phyloP scores from a whole-genome alignment of 2,113 vertebrate genomes.

The Ailurus styani region DNA sequence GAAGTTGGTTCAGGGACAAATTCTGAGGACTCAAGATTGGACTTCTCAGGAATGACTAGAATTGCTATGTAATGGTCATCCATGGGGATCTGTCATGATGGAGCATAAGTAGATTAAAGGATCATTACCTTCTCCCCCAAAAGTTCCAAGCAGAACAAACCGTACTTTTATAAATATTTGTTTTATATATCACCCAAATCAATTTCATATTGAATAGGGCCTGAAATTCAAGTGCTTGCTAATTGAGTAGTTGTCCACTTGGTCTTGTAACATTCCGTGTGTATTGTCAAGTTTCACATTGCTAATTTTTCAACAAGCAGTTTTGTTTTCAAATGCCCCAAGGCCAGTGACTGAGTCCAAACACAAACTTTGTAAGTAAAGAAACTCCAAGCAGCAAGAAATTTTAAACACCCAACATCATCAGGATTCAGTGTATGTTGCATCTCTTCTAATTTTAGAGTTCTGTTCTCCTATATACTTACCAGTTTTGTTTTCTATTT shows the following conservation, averaged over 20 bases:
- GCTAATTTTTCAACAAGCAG: slow-evolving; percentile 83
- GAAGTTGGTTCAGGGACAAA: background rate
- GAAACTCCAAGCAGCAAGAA: slow-evolving; percentile 60
- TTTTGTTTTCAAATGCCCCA: slow-evolving; percentile 85
- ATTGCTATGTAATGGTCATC: slow-evolving; percentile 2
- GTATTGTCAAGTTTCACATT: slow-evolving; percentile 80
- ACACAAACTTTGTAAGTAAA: slow-evolving; percentile 71
- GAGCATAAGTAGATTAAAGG: background rate
- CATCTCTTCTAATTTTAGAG: slow-evolving; percentile 35
- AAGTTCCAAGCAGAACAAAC: slow-evolving; percentile 28
- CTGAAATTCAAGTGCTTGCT: slow-evolving; percentile 72
- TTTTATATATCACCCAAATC: slow-evolving; percentile 12
- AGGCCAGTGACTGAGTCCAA: slow-evolving; percentile 81
- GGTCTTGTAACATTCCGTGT: slow-evolving; percentile 71
- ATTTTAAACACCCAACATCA: slow-evolving; percentile 67
- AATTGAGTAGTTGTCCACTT: slow-evolving; percentile 70
- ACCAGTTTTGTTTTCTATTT: slow-evolving; percentile 83
- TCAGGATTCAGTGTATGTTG: background rate
- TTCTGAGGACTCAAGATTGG: slow-evolving; percentile 20
- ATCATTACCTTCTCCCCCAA: slow-evolving; percentile 17
- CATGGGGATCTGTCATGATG: slow-evolving; percentile 35
- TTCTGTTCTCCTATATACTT: slow-evolving; percentile 61
- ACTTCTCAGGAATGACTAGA: slow-evolving; percentile 11
- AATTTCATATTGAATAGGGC: slow-evolving; percentile 21
- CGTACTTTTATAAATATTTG: slow-evolving; percentile 13